phyloP scores from a whole-genome alignment of 2,888 invertebrate genomes.

The Cactoblastis cactorum region DNA sequence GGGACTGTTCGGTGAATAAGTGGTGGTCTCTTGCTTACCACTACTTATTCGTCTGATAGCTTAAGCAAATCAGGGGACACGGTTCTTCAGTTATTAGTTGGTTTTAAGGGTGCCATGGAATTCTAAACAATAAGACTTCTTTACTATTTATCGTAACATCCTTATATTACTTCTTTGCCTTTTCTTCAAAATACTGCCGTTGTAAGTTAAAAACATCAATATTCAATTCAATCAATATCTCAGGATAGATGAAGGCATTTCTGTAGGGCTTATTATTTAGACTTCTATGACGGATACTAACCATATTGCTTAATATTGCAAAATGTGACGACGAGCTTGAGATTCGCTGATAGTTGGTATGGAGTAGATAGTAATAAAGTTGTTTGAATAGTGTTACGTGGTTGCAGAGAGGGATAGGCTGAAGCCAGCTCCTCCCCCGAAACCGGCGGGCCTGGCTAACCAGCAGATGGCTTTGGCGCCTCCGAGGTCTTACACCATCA shows the following conservation, averaged over 20 bases:
- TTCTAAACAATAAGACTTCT: too few relatives aligned
- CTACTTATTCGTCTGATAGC: constrained; percentile 7
- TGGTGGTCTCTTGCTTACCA: constrained; percentile 1
- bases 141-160: too few relatives aligned
- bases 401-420: constrained; percentile 87
- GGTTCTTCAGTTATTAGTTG: not conserved
- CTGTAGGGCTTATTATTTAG: too few relatives aligned
- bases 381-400: not conserved
- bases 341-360: not conserved
- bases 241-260: too few relatives aligned
- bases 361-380: not conserved
- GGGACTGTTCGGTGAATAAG: not conserved
- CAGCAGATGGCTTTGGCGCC: constrained; percentile 54
- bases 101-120: too few relatives aligned
- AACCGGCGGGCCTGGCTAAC: constrained; percentile 87
- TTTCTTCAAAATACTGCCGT: too few relatives aligned
- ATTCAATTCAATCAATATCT: too few relatives aligned
- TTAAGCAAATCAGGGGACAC: not conserved
- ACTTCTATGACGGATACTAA: not conserved
- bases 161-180: too few relatives aligned
- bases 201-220: too few relatives aligned
- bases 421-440: constrained; percentile 94
- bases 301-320: not conserved
- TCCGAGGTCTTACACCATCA: constrained; percentile 55
- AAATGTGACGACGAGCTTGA: not conserved